Evolutionary conservation across 2,888 invertebrate species (phyloP).

Genomic region (Gryllus longicercus): DNA sequence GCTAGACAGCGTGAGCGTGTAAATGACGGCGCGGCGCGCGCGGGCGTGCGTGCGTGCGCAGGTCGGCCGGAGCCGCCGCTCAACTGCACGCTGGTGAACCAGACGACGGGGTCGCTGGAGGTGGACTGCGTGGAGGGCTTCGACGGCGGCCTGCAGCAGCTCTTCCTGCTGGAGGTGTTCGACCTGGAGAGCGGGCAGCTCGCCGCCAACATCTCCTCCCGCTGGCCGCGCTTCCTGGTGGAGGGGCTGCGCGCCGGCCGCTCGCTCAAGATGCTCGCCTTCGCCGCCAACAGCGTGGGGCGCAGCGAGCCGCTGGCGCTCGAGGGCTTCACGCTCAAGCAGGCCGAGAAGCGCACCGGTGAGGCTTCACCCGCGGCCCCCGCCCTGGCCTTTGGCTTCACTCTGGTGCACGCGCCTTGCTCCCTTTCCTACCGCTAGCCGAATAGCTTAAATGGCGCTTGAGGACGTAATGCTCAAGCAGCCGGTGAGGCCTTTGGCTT

Average conservation of each 20-base stretch:
- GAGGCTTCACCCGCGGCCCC: slow-evolving; percentile 40
- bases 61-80: slow-evolving; percentile 74
- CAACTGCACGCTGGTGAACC: slow-evolving; percentile 72
- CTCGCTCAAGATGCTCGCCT: slow-evolving; percentile 72
- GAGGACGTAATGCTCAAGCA: too few relatives aligned
- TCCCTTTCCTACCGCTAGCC: too few relatives aligned
- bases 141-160: slow-evolving; percentile 73
- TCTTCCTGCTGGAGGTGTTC: slow-evolving; percentile 69
- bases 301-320: slow-evolving; percentile 68
- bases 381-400: too few relatives aligned
- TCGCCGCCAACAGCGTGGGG: slow-evolving; percentile 79
- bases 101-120: slow-evolving; percentile 73
- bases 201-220: slow-evolving; percentile 66
- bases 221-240: slow-evolving; percentile 71
- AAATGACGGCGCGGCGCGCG: too few relatives aligned
- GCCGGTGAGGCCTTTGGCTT: too few relatives aligned
- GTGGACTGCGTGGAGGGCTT: slow-evolving; percentile 69
- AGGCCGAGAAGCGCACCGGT: slow-evolving; percentile 76
- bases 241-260: slow-evolving; percentile 75
- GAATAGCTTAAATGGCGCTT: too few relatives aligned
- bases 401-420: too few relatives aligned
- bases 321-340: slow-evolving; percentile 70
- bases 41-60: slow-evolving; percentile 36
- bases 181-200: slow-evolving; percentile 62
- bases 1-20: too few relatives aligned